Conservation (phyloP, 1,140 invertebrate species). For the Palaemon carinicauda region DNA sequence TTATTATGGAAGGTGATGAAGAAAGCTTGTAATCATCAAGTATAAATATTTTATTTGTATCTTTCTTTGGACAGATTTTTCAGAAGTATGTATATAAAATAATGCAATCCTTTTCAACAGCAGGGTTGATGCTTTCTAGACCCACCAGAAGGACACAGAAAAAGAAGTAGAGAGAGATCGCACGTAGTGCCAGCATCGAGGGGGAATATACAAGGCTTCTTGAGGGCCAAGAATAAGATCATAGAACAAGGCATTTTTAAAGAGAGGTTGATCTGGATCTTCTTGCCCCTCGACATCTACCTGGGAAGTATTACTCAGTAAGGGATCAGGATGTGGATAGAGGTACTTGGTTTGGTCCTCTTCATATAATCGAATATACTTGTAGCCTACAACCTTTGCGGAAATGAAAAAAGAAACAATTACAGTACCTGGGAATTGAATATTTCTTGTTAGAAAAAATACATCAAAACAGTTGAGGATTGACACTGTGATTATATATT, state of each 20-base stretch:
- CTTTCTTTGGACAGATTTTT: neutral
- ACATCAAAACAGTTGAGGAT: too few species aligned
- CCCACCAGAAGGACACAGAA: constrained; percentile 74
- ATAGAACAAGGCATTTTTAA: constrained; percentile 22
- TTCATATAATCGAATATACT: constrained; percentile 83
- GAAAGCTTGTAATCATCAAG: neutral
- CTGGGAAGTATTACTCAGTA: constrained; percentile 79
- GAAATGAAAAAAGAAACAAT: neutral
- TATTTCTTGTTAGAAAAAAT: too few species aligned
- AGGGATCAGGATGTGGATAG: constrained; percentile 81
- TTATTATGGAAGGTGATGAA: neutral
- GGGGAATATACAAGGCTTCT: constrained; percentile 72
- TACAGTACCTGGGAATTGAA: too few species aligned
- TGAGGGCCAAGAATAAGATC: constrained; percentile 69
- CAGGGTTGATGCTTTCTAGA: constrained; percentile 30
- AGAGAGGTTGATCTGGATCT: constrained; percentile 64
- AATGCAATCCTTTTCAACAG: neutral
- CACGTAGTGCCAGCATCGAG: constrained; percentile 72
- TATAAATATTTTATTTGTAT: neutral
- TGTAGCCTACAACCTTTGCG: constrained; percentile 78
- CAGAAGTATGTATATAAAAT: neutral
- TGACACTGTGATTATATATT: too few species aligned
- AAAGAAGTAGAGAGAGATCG: constrained; percentile 70
- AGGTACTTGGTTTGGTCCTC: constrained; percentile 75
- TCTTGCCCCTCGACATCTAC: constrained; percentile 70